Base-by-base conservation (phyloP, 2,888 invertebrate species). In the Acanthococcus lagerstroemiae region DNA sequence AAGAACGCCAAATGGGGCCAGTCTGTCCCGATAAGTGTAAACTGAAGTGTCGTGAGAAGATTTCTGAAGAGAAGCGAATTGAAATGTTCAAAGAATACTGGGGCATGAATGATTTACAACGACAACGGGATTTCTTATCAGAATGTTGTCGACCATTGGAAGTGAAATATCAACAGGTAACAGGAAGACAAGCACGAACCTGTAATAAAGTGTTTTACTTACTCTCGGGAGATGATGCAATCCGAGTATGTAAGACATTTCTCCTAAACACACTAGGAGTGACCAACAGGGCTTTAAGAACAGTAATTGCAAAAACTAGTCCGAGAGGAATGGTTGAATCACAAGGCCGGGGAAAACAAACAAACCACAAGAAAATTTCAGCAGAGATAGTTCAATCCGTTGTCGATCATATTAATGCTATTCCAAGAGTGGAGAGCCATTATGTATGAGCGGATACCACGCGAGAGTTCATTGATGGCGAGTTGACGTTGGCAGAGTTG, bases 391-490 rank as follows among this genome's bases (percentile, higher is more conserved):
- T 22, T 27, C 50, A 61, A 2, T 21, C 22, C 37, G 52, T 63
- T 9, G 22, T 21, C 15, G 21, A 63, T 30, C 63, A 63, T 30
- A 63, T 63, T 30, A 9, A 30, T 55, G 55, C 56, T 19, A 69
- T 69, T 37, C 69, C 68, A 50, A 66, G 54, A 68, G 65, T 70
- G 24, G 68, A 70, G 56, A 69, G 67, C 26, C 70, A 70, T 65
- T 71, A 71, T 57, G 57, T 65, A 17, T 61, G 67, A 44, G 61
- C 69, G 6, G 37, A 70, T 44, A 70, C 68, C 22, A 61, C 67
- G 21, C 24, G 67, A 50, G 26, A 57, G 22, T 71, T 63, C 58
- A 70, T 71, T 65, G 69, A 71, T 63, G 70, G 71, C 4, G 65
- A 70, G 30, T 68, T 66, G 48, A 44, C 46, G 45, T 17, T 66